A percentile compares a stretch with the other conserved stretches of the same genome.
phyloP scores from a whole-genome alignment of 2,797 vertebrate species.

The Tenualosa thibaudeaui region DNA sequence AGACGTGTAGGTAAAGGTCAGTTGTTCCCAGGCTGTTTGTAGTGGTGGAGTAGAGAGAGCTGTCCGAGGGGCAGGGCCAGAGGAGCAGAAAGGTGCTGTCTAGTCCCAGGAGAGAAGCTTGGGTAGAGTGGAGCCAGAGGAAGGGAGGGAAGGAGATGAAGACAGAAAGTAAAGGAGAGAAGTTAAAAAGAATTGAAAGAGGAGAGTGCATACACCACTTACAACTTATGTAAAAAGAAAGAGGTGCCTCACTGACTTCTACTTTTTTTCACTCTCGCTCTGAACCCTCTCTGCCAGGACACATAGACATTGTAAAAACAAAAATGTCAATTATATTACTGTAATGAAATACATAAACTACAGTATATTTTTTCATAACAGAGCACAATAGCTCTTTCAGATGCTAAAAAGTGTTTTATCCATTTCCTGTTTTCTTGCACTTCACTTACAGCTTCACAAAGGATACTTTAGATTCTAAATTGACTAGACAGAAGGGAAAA shows the following conservation, averaged over 20 bases:
- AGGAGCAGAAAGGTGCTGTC: neutral
- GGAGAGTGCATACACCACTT: neutral
- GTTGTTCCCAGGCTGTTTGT: constrained; percentile 62
- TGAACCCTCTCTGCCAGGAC: neutral
- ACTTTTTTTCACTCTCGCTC: neutral
- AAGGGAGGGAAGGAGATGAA: neutral
- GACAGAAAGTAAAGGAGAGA: constrained; percentile 16
- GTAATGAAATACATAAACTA: no score
- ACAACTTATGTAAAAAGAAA: neutral
- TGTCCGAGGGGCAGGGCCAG: constrained; percentile 9
- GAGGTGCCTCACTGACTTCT: neutral
- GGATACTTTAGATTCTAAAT: constrained; percentile 1
- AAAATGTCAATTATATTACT: no score
- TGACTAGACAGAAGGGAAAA: neutral
- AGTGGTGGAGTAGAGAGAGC: constrained; percentile 53
- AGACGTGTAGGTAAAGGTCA: constrained; percentile 70
- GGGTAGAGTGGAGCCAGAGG: neutral
- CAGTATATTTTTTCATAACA: neutral
- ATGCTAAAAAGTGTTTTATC: neutral
- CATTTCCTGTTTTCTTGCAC: neutral
- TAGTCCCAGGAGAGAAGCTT: constrained; percentile 8
- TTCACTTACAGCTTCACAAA: neutral
- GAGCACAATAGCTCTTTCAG: neutral
- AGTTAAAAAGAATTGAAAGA: neutral
- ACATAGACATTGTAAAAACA: neutral